Evolutionary conservation across 23 tunicate species (phyloP), one percentile per base, ranked within the genome.

Genomic region (Styela plicata): DNA sequence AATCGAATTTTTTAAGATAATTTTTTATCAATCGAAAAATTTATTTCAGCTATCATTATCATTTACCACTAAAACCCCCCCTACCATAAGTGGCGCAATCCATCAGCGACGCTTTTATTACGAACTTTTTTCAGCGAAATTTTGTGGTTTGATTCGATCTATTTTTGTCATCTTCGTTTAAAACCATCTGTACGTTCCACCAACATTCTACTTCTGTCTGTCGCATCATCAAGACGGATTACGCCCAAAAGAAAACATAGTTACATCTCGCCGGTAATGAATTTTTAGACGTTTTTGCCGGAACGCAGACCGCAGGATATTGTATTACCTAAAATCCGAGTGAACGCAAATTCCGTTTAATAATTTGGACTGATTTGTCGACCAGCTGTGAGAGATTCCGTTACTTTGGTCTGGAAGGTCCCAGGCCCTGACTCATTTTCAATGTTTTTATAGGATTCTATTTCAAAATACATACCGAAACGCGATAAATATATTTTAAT

Each of bases 221-320:
- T 44, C 57, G 10, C 57, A 44, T n/a, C 10, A 44, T 44, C 57
- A 44, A 44, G 57, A 44, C 57, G 57, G 57, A 44, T 44, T 44
- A 44, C 57, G 57, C 7, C 57, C 7, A 44, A 44, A 44, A 44
- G 57, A 44, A 44, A 44, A 44, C 57, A 44, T 44, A 44, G 57
- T 13, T 44, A 5, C 13, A 44, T 13, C 57, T 7, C 57, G 77
- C 77, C 77, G 77, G 77, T 71, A 29, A 29, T 71, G 77, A 71
- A 71, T 71, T 71, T 71, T 71, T 27, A 34, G 33, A 21, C 33
- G 5, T 5, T 33, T 2, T 22, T 71, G 33, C 77, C 33, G 77
- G 77, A 18, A 71, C 57, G 57, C 57, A 5, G 13, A 44, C 57
- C 57, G 57, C 57, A 13, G 57, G 57, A 44, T 44, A 44, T 44